phyloP scores from a whole-genome alignment of 1,140 invertebrate genomes.

The Harpegnathos saltator region DNA sequence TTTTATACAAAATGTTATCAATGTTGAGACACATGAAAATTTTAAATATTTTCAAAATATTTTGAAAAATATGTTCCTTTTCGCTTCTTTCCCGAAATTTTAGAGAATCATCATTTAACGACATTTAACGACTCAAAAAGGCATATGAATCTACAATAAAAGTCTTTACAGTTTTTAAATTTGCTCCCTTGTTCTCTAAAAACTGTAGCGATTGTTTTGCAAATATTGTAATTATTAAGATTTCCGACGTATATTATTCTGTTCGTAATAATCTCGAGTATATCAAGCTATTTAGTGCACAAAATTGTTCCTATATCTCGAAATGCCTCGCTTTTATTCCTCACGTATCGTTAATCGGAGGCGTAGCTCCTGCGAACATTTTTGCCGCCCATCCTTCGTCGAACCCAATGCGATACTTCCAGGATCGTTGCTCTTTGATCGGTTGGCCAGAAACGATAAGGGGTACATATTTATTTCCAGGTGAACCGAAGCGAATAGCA shows the following conservation, averaged over 20 bases:
- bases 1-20: background rate
- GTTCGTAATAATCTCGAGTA: background rate
- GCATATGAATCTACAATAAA: too few species aligned
- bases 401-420: conserved; percentile 33
- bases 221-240: too few species aligned
- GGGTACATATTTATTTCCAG: conserved; percentile 82
- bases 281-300: background rate
- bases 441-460: conserved; percentile 71
- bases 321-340: conserved; percentile 27
- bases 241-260: background rate
- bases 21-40: background rate
- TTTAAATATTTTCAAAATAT: too few species aligned
- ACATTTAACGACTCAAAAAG: too few species aligned
- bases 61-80: too few species aligned
- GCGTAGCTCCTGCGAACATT: conserved; percentile 48
- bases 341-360: conserved; percentile 34
- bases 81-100: too few species aligned
- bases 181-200: too few species aligned
- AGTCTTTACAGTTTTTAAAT: too few species aligned
- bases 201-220: too few species aligned
- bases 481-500: conserved; percentile 83
- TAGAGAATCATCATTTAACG: too few species aligned
- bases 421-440: conserved; percentile 69
- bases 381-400: conserved; percentile 32
- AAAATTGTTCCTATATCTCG: background rate